phyloP scores from a whole-genome alignment of 1,140 invertebrate genomes.

The Pteromalus puparum region DNA sequence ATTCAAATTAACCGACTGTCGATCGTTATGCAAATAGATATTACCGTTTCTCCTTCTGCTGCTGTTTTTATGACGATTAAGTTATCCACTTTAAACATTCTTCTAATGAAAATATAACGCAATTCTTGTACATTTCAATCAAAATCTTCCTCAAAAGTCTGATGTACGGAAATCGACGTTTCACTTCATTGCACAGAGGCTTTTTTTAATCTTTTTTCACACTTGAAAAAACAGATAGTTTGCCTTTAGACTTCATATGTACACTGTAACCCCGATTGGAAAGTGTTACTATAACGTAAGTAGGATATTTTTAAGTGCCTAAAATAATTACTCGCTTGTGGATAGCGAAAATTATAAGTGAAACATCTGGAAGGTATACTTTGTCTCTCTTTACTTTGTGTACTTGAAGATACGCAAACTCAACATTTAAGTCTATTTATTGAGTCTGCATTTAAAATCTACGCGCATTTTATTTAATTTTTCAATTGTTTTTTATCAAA shows the following conservation, averaged over 20 bases:
- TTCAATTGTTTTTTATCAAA: too few relatives aligned
- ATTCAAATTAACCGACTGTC: neutral
- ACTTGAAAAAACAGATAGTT: neutral
- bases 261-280: neutral
- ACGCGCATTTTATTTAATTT: too few relatives aligned
- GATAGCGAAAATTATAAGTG: neutral
- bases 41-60: too few relatives aligned
- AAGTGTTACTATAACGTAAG: too few relatives aligned
- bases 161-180: neutral
- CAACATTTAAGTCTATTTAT: neutral
- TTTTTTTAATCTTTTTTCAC: neutral
- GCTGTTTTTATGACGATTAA: too few relatives aligned
- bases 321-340: neutral
- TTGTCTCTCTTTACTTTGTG: conserved; percentile 10
- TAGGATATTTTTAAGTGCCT: conserved; percentile 19
- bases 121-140: too few relatives aligned
- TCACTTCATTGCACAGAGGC: neutral
- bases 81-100: too few relatives aligned
- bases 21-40: too few relatives aligned
- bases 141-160: too few relatives aligned
- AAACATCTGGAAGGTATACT: neutral
- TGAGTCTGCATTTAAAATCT: too few relatives aligned
- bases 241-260: neutral
- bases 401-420: conserved; percentile 9
- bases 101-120: too few relatives aligned